These are phyloP conservation scores for Eurytoma adleriae DNA, from an alignment of 2,888 invertebrate species.

Conservation along the genomic window DNA sequence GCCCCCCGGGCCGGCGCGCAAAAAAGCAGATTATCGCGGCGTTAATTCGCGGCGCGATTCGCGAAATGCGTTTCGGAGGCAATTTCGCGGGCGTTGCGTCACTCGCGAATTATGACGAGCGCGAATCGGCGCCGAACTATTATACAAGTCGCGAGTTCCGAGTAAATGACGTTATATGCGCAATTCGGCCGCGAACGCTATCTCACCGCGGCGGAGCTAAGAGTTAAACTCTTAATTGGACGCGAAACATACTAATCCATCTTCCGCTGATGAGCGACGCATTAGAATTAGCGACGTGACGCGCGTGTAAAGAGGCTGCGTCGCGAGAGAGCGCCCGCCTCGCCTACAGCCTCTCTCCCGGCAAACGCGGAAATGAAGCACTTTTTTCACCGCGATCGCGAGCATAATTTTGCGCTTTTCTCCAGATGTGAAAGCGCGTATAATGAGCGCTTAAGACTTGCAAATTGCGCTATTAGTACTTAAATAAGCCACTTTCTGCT, in stretches of 20 bases:
- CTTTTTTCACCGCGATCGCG: constrained; percentile 10
- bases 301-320: constrained; percentile 29
- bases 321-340: background rate
- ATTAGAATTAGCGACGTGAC: constrained; percentile 51
- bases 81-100: constrained; percentile 39
- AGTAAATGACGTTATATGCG: constrained; percentile 34
- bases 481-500: background rate
- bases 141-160: constrained; percentile 35
- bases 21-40: constrained; percentile 7
- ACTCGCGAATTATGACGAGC: constrained; percentile 37
- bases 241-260: constrained; percentile 53
- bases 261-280: constrained; percentile 48
- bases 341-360: background rate
- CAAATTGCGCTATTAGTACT: background rate
- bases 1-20: background rate
- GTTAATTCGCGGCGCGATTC: constrained; percentile 23
- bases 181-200: constrained; percentile 8
- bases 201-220: constrained; percentile 4
- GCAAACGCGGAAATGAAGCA: constrained; percentile 29
- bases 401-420: constrained; percentile 11
- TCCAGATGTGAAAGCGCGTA: constrained; percentile 14
- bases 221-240: constrained; percentile 53
- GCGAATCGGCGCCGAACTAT: constrained; percentile 34
- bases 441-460: constrained; percentile 18
- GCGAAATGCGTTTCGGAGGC: constrained; percentile 1